Conservation (phyloP, 2,113 vertebrate genomes). For the Proteles cristata region DNA sequence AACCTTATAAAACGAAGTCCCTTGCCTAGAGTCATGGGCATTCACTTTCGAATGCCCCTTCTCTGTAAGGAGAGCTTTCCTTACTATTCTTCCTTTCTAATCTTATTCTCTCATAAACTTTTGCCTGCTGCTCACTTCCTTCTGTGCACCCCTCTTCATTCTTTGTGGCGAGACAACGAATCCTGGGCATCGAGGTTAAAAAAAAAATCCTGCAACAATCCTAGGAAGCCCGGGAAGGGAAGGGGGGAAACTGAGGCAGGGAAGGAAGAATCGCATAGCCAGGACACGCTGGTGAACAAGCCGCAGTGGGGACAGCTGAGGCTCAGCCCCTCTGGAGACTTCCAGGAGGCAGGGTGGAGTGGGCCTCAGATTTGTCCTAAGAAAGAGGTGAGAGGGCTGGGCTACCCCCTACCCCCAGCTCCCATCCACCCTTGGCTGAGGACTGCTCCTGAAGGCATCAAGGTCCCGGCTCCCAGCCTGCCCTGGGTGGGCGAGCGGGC, state of each 20-base stretch:
- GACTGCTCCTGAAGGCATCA: not conserved
- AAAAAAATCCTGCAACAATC: no score
- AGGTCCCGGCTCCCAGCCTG: not conserved
- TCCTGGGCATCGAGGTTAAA: no score
- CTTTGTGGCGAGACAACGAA: no score
- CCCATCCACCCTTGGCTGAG: not conserved
- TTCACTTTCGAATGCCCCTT: no score
- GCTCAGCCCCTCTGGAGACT: not conserved
- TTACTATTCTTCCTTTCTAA: no score
- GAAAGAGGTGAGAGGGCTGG: not conserved
- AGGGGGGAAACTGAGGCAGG: not conserved
- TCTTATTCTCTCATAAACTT: no score
- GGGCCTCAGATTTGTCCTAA: not conserved
- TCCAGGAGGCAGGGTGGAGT: not conserved
- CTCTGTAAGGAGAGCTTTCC: no score
- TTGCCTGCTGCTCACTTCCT: no score
- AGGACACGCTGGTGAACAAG: not conserved
- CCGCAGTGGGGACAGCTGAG: accelerated
- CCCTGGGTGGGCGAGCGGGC: not conserved
- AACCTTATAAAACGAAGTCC: no score
- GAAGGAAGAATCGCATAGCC: not conserved
- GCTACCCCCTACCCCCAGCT: not conserved
- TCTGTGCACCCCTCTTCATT: no score
- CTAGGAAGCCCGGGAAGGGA: not conserved
- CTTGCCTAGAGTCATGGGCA: no score